Evolutionary conservation across 2,797 vertebrate species (phyloP), one percentile per base, ranked within the genome.

Genomic region (Cyclura pinguis): DNA sequence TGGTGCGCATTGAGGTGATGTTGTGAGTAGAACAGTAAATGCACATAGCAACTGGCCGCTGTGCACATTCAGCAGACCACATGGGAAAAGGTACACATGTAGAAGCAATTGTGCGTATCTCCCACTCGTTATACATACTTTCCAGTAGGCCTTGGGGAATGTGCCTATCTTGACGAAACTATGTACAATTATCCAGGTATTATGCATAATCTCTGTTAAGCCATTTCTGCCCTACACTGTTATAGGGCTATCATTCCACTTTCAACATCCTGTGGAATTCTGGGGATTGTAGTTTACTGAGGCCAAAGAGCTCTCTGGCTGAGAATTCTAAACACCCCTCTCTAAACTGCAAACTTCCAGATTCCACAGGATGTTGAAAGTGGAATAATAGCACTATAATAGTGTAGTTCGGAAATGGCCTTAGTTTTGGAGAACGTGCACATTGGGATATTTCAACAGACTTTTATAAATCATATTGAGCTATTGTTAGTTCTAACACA

Each of bases 351-450:
- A 47, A 47, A 47, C 42, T 4, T 4, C 42, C 4, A 4, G 42
- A 47, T 47, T 4, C 42, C 42, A 47, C 42, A 3, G 4, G 42
- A 47, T 47, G 42, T 47, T 47, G 42, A 47, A 47, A 47, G 4
- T 47, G 42, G 2, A 47, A 47, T 47, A 47, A 47, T 47, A 47
- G 42, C 42, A 47, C 42, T 47, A 4, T 47, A 47, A 47, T 47
- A 47, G 42, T 47, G 2, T 47, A 47, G 4, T 47, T 2, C 4
- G 42, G 42, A 47, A 47, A 47, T 47, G 42, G 42, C 42, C 42
- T 47, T 47, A 77, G 55, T 8, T 73, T 86, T 86, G 73, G 85
- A 57, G 74, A 77, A 86, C 42, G n/a, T 77, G 52, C 55, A 47
- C 77, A 62, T 76, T 74, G 42, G 27, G n/a, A 57, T n/a, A 9